Percentiles rank a stretch among this genome's conserved stretches.
Evolutionary conservation across 2,113 vertebrate species (phyloP).

Genomic region (Aphelocoma coerulescens): DNA sequence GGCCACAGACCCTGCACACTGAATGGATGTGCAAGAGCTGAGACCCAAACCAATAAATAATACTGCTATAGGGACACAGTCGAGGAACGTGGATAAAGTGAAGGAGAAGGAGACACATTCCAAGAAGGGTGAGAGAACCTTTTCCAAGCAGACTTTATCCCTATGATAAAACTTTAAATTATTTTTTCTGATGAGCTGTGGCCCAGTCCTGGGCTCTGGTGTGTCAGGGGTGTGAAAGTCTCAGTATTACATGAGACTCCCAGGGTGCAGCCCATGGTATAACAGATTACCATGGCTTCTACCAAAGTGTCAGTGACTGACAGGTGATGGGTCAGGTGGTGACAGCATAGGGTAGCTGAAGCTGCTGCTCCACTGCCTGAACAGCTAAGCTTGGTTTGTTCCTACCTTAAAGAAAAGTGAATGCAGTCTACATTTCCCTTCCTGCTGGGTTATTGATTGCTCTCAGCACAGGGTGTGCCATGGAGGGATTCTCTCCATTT

Average conservation of each 20-base stretch:
- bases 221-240: neutral
- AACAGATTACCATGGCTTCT: neutral
- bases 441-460: neutral
- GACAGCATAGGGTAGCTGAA: neutral
- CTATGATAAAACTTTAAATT: neutral
- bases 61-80: neutral
- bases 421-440: neutral
- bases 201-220: neutral
- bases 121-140: neutral
- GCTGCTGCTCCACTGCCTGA: neutral
- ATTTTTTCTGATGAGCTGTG: neutral
- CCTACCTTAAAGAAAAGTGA: neutral
- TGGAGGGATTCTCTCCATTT: neutral
- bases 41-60: neutral
- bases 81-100: accelerated
- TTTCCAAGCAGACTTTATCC: neutral
- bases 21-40: neutral
- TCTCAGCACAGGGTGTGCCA: neutral
- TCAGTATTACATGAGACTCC: neutral
- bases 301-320: neutral
- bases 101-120: neutral
- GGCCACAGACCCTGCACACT: neutral
- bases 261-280: neutral
- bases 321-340: neutral
- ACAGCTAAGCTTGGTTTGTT: neutral